phyloP scores from a whole-genome alignment of 2,888 invertebrate species.

The Laspeyria flexula region DNA sequence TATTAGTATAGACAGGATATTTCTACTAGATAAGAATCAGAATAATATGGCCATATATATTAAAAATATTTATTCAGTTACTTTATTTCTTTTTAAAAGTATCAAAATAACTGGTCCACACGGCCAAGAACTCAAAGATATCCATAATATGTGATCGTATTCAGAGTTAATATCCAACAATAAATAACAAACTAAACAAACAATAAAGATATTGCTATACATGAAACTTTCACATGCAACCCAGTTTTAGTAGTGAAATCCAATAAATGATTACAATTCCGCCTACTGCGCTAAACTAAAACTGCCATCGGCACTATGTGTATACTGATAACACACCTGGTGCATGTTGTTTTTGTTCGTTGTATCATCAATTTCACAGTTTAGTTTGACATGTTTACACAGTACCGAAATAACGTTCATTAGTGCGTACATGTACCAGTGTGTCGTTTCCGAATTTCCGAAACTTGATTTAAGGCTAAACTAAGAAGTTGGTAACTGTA shows the following conservation, averaged over 20 bases:
- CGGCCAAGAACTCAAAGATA: too few relatives aligned
- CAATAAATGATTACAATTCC: not conserved
- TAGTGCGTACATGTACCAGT: slow-evolving; percentile 27
- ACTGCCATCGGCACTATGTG: not conserved
- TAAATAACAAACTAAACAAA: too few relatives aligned
- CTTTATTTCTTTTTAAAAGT: too few relatives aligned
- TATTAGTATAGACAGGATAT: too few relatives aligned
- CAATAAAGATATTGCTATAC: too few relatives aligned
- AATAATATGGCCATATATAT: too few relatives aligned
- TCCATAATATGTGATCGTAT: too few relatives aligned
- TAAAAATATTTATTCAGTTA: too few relatives aligned
- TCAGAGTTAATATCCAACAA: too few relatives aligned
- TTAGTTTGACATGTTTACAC: not conserved
- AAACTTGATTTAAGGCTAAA: slow-evolving; percentile 38
- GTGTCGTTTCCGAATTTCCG: slow-evolving; percentile 24
- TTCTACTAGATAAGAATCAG: too few relatives aligned
- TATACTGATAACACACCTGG: not conserved
- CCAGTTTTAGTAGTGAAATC: not conserved
- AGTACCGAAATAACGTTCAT: slow-evolving; percentile 6
- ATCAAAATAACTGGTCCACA: too few relatives aligned
- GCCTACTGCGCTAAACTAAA: not conserved
- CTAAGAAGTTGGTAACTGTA: slow-evolving; percentile 37
- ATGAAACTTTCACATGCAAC: not conserved
- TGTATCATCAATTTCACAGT: not conserved
- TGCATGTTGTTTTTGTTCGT: not conserved